Evolutionary conservation across 2,797 vertebrate species (phyloP).

Genomic region (Pseudochirops cupreus): DNA sequence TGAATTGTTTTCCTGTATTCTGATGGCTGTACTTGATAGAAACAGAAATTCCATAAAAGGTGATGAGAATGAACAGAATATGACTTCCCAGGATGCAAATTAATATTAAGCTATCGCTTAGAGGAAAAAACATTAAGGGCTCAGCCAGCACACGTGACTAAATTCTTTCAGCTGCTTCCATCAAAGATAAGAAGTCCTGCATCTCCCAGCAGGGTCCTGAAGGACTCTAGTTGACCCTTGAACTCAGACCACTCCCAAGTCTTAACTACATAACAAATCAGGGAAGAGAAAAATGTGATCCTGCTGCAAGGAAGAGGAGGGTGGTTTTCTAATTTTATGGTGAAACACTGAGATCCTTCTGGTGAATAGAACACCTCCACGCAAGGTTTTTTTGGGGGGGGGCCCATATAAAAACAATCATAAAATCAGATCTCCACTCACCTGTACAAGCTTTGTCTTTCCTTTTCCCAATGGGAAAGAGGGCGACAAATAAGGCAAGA

Average conservation of each 20-base stretch:
- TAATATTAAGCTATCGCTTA: not conserved
- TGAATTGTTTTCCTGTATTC: conserved; percentile 17
- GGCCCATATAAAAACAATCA: not conserved
- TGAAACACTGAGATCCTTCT: conserved; percentile 50
- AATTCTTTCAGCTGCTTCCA: not conserved
- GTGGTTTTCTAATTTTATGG: conserved; percentile 47
- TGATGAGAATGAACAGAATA: not conserved
- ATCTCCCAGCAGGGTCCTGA: not conserved
- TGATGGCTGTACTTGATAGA: conserved; percentile 5
- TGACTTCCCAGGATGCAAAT: not conserved
- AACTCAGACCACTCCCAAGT: not conserved
- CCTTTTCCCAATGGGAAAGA: not conserved
- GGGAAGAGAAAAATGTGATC: conserved; percentile 27
- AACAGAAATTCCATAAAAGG: conserved; percentile 38
- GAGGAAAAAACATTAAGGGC: not conserved
- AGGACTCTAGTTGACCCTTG: not conserved
- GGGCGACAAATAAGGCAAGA: not conserved
- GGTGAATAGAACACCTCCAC: conserved; percentile 49
- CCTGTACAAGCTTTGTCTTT: conserved; percentile 23
- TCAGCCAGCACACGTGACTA: not conserved
- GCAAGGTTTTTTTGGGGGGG: conserved; percentile 39
- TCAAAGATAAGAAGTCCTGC: not conserved
- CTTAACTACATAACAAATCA: not conserved
- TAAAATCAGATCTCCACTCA: not conserved
- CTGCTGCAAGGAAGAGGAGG: not conserved